phyloP scores from a whole-genome alignment of 2,888 invertebrate genomes.

The Tinea semifulvella region DNA sequence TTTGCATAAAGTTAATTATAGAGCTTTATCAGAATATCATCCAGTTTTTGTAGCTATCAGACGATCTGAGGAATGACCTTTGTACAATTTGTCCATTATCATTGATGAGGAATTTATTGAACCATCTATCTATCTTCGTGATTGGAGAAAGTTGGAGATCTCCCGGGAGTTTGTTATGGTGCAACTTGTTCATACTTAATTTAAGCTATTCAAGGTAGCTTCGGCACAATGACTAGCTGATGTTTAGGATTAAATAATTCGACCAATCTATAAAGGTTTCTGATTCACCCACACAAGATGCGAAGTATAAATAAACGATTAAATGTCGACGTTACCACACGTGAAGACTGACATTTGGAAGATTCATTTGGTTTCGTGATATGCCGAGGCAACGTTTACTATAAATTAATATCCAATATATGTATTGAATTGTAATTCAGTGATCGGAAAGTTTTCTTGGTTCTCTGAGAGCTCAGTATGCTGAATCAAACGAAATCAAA shows the following conservation, averaged over 20 bases:
- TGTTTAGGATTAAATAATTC: background rate
- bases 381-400: conserved; percentile 26
- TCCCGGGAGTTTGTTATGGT: background rate
- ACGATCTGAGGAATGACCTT: too few species aligned
- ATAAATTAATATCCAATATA: background rate
- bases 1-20: too few species aligned
- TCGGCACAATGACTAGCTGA: background rate
- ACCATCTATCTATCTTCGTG: background rate
- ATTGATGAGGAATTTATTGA: background rate
- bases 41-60: too few species aligned
- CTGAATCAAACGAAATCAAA: too few species aligned
- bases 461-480: too few species aligned
- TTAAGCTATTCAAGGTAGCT: background rate
- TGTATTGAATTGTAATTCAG: too few species aligned
- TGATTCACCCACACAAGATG: background rate
- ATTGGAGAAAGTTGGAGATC: background rate
- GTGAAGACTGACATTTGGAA: conserved; percentile 8
- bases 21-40: too few species aligned
- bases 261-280: conserved; percentile 2
- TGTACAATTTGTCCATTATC: too few species aligned
- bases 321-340: conserved; percentile 6
- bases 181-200: background rate
- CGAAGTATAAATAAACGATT: conserved; percentile 6
- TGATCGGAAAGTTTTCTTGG: too few species aligned
- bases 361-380: conserved; percentile 41